Evolutionary conservation across 2,888 invertebrate species (phyloP).

Genomic region (Girardia tigrina): DNA sequence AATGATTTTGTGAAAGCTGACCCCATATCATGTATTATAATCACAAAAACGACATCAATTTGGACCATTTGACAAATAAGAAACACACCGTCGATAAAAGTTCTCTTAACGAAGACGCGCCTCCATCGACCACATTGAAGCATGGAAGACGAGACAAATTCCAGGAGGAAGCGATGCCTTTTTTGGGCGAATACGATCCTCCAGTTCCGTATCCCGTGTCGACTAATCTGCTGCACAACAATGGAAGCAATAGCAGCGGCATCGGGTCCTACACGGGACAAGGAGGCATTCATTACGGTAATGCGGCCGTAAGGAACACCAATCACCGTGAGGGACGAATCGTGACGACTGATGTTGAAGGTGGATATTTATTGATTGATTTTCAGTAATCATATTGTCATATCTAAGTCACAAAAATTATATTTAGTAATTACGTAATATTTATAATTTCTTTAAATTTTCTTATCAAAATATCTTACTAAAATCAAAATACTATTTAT

Average conservation of each 20-base stretch:
- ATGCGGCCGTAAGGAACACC: not conserved
- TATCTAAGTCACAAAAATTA: too few species aligned
- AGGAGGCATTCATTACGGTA: slow-evolving; percentile 3
- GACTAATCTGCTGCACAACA: not conserved
- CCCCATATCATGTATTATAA: not conserved
- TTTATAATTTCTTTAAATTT: too few species aligned
- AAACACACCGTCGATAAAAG: not conserved
- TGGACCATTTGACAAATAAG: not conserved
- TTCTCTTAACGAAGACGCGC: not conserved
- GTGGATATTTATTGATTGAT: not conserved
- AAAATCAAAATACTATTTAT: too few species aligned
- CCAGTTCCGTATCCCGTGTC: slow-evolving; percentile 1
- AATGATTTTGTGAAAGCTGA: too few species aligned
- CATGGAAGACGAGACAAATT: not conserved
- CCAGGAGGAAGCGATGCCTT: not conserved
- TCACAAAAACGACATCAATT: slow-evolving; percentile 11
- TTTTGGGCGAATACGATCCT: not conserved
- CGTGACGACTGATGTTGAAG: not conserved
- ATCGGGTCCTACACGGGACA: not conserved
- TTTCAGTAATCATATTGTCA: too few species aligned
- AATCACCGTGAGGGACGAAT: slow-evolving; percentile 8
- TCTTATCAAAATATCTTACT: too few species aligned
- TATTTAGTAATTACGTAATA: too few species aligned
- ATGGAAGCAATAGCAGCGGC: not conserved
- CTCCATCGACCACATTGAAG: slow-evolving; percentile 2